A percentile compares a stretch with the other conserved stretches of the same genome.
phyloP scores from a whole-genome alignment of 2,888 invertebrate species.

The Clanis bilineata region DNA sequence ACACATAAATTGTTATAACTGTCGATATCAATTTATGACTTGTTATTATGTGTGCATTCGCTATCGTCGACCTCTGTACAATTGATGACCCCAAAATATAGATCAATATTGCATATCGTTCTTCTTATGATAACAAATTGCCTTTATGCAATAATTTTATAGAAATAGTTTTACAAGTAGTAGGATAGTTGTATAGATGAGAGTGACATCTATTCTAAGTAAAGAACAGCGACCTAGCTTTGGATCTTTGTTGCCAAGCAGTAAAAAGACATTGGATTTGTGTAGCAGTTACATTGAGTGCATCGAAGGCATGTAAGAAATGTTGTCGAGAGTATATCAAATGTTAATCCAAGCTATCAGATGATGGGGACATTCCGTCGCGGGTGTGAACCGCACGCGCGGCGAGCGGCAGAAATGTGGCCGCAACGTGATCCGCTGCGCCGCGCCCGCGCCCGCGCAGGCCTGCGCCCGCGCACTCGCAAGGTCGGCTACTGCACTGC shows the following conservation, averaged over 20 bases:
- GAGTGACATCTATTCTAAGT: background rate
- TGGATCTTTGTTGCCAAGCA: slow-evolving; percentile 26
- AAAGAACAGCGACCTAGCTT: background rate
- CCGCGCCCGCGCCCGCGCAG: slow-evolving; percentile 42
- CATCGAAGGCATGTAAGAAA: slow-evolving; percentile 57
- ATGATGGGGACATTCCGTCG: slow-evolving; percentile 73
- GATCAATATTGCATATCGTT: background rate
- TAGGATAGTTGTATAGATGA: background rate
- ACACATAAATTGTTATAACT: slow-evolving; percentile 59
- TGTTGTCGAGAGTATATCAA: slow-evolving; percentile 68
- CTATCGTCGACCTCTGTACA: slow-evolving; percentile 21
- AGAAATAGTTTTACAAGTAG: no score
- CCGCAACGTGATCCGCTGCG: slow-evolving; percentile 62
- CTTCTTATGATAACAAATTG: background rate
- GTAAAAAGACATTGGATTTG: slow-evolving; percentile 39
- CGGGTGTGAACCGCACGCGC: slow-evolving; percentile 73
- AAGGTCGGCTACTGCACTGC: slow-evolving; percentile 80
- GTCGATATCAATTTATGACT: slow-evolving; percentile 59
- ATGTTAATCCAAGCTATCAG: slow-evolving; percentile 67
- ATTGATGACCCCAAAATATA: slow-evolving; percentile 20
- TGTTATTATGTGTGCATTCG: slow-evolving; percentile 38
- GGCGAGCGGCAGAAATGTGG: slow-evolving; percentile 73
- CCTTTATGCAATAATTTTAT: background rate
- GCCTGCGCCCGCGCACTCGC: slow-evolving; percentile 50
- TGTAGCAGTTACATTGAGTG: slow-evolving; percentile 58